These are phyloP conservation scores for Catharus minimus DNA, from an alignment of 2,113 vertebrate species.

Conservation along the genomic window DNA sequence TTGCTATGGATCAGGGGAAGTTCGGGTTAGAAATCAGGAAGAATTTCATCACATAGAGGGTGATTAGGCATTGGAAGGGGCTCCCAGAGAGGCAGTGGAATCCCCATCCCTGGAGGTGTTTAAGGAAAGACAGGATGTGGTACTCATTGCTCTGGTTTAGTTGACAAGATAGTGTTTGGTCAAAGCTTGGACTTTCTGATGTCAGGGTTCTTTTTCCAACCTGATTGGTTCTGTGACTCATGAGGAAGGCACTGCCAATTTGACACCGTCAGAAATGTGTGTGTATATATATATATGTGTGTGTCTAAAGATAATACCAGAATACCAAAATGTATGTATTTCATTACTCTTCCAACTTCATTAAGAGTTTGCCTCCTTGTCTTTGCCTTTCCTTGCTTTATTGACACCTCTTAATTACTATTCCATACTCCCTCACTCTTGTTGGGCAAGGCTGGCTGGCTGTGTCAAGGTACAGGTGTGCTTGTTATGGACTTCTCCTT, in stretches of 20 bases:
- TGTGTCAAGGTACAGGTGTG: not conserved
- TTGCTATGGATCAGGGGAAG: not conserved
- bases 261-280: not conserved
- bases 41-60: not conserved
- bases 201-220: not conserved
- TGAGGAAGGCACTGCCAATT: not conserved
- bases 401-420: not conserved
- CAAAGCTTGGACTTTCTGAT: fast-evolving
- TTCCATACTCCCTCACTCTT: not conserved
- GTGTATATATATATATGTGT: fast-evolving
- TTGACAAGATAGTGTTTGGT: not conserved
- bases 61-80: not conserved
- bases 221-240: not conserved
- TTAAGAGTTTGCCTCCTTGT: not conserved
- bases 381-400: not conserved
- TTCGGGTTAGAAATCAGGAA: not conserved
- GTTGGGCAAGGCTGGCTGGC: fast-evolving
- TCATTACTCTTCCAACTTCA: not conserved
- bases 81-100: not conserved
- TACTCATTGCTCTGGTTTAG: not conserved
- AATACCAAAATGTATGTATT: not conserved
- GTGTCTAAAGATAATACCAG: not conserved
- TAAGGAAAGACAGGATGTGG: not conserved
- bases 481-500: not conserved
- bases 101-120: not conserved